These are phyloP conservation scores for Octonoba sinensis DNA, from an alignment of 2,888 invertebrate species.

Conservation along the genomic window DNA sequence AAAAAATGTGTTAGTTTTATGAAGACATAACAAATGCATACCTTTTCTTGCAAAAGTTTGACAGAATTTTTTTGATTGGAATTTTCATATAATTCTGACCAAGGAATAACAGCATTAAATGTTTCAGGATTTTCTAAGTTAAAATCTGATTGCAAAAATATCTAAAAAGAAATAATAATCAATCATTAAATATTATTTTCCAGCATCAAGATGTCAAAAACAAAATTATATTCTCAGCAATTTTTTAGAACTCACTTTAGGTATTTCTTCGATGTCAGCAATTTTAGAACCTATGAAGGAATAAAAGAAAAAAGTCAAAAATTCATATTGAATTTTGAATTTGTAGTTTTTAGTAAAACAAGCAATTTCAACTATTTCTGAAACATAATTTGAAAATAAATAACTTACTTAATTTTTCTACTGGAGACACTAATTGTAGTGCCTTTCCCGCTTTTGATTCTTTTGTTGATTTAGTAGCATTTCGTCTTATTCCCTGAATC, in stretches of 20 bases:
- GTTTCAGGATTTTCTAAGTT: conserved; percentile 84
- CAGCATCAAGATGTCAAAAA: neutral
- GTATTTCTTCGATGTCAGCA: conserved; percentile 64
- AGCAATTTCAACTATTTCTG: no score
- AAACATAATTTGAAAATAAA: neutral
- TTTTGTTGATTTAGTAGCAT: conserved; percentile 38
- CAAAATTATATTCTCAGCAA: neutral
- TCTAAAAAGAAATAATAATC: conserved; percentile 69
- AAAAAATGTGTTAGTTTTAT: neutral
- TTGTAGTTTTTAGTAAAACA: neutral
- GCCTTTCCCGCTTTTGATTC: conserved; percentile 14
- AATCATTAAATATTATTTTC: neutral
- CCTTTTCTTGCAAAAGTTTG: conserved; percentile 83
- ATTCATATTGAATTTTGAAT: neutral
- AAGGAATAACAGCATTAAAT: conserved; percentile 88
- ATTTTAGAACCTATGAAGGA: conserved; percentile 30
- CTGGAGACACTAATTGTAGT: neutral
- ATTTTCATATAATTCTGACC: conserved; percentile 71
- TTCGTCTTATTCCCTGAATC: conserved; percentile 42
- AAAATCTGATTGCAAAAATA: conserved; percentile 85
- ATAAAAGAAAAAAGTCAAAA: neutral
- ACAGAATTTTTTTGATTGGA: conserved; percentile 67
- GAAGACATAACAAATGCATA: conserved; percentile 67
- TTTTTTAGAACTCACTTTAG: conserved; percentile 47
- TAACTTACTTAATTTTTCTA: conserved; percentile 42